Conservation (phyloP, 2,888 invertebrate species). For the Acrobeloides nanus region DNA sequence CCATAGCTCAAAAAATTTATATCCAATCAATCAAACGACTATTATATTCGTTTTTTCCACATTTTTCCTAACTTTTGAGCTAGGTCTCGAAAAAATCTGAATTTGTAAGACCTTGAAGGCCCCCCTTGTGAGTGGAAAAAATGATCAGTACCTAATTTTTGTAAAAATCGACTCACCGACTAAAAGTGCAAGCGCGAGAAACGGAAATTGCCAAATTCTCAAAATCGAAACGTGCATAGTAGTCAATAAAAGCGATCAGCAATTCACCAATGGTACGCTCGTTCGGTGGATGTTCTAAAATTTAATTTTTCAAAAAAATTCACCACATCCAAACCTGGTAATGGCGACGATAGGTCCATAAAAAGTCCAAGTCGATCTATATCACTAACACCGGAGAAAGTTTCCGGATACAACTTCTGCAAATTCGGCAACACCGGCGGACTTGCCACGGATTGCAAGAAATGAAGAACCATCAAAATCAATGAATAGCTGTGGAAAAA, state of each 20-base stretch:
- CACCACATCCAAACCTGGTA: slow-evolving; percentile 14
- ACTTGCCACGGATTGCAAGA: slow-evolving; percentile 38
- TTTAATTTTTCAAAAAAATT: slow-evolving; percentile 11
- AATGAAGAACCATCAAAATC: slow-evolving; percentile 51
- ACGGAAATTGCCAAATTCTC: slow-evolving; percentile 34
- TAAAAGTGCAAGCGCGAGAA: slow-evolving; percentile 16
- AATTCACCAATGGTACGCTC: slow-evolving; percentile 35
- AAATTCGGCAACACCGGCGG: slow-evolving; percentile 50
- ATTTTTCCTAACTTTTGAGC: no score
- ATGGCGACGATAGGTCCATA: slow-evolving; percentile 19
- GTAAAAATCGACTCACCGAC: slow-evolving; percentile 15
- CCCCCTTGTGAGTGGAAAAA: no score
- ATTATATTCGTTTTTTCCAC: no score
- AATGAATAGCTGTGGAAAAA: slow-evolving; percentile 40
- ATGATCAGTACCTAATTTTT: not conserved
- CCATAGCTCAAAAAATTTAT: no score
- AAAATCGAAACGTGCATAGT: slow-evolving; percentile 45
- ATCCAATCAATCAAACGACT: no score
- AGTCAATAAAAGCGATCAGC: slow-evolving; percentile 47
- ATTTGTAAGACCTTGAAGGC: no score
- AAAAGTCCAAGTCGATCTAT: slow-evolving; percentile 25
- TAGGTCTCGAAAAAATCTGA: no score
- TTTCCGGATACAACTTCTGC: slow-evolving; percentile 35
- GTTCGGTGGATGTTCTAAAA: slow-evolving; percentile 25
- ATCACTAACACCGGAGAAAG: slow-evolving; percentile 22